These are phyloP conservation scores for Onychostoma macrolepis DNA, from an alignment of 2,113 vertebrate species.

Conservation along the genomic window DNA sequence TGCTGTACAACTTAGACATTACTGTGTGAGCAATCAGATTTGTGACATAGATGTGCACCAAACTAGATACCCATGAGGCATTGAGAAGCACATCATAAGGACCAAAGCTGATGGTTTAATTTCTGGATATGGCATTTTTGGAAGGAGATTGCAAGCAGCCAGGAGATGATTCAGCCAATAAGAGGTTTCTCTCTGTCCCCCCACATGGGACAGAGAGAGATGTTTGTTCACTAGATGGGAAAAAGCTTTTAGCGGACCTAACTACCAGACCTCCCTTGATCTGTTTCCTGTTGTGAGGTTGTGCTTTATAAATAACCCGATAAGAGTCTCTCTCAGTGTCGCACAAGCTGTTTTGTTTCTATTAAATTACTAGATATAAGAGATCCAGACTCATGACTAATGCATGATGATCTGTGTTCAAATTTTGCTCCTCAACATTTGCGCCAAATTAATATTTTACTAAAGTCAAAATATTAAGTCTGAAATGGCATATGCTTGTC, in stretches of 20 bases:
- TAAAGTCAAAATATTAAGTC: constrained; percentile 21
- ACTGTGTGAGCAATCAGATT: not conserved
- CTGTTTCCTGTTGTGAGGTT: constrained; percentile 41
- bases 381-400: constrained; percentile 27
- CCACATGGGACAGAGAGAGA: constrained; percentile 46
- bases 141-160: not conserved
- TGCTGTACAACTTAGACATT: not conserved
- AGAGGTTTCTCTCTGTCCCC: too few relatives aligned
- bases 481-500: not conserved
- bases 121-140: constrained; percentile 5
- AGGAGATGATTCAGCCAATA: constrained; percentile 52
- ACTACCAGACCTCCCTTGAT: constrained; percentile 50
- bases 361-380: constrained; percentile 57
- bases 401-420: constrained; percentile 12
- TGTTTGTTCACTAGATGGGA: constrained; percentile 23
- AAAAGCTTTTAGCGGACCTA: constrained; percentile 56
- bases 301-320: constrained; percentile 46
- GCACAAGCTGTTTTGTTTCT: constrained; percentile 33
- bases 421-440: constrained; percentile 27
- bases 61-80: not conserved
- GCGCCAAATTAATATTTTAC: not conserved
- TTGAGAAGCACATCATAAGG: not conserved
- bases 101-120: not conserved
- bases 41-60: not conserved
- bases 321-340: constrained; percentile 41